Evolutionary conservation across 2,797 vertebrate genomes (phyloP), one percentile per base, ranked within the genome.

Genomic region (Artibeus lituratus): DNA sequence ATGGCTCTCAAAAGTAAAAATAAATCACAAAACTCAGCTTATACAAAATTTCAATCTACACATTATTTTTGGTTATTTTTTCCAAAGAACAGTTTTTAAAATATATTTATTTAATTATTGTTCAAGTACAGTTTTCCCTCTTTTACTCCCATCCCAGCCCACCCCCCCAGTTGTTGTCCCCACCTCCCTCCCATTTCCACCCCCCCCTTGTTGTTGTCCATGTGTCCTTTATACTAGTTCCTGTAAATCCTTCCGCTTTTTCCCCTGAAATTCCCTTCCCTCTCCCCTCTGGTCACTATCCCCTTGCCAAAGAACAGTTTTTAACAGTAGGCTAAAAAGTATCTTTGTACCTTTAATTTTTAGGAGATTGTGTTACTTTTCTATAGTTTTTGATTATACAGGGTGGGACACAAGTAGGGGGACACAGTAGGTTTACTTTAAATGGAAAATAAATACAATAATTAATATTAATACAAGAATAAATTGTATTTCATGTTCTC

Each of bases 261-360:
- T n/a, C n/a, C n/a, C n/a, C n/a, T n/a, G n/a, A n/a, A n/a, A n/a
- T n/a, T n/a, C n/a, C n/a, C n/a, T n/a, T n/a, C n/a, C n/a, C n/a
- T n/a, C n/a, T n/a, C n/a, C n/a, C n/a, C n/a, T n/a, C n/a, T n/a
- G n/a, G n/a, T n/a, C n/a, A n/a, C n/a, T n/a, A n/a, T n/a, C n/a
- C n/a, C n/a, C n/a, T n/a, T n/a, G n/a, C 35, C 21, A 44, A 74
- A 57, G 39, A 73, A 76, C 26, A 94, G 7, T 86, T 80, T 96
- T 96, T 78, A 93, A 85, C 10, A 91, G 39, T 85, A 95, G 9
- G 21, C 87, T 95, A 49, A 19, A 91, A 92, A 91, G 18, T 81
- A 37, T 35, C 2, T 72, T 86, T 95, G 94, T 82, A 72, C n/a
- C 55, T 89, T 87, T 82, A 91, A 51, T 80, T 82, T 87, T 90